Percentiles rank a stretch among this genome's conserved stretches.
Conservation (phyloP, 2,113 vertebrate species). For the Anoplopoma fimbria region DNA sequence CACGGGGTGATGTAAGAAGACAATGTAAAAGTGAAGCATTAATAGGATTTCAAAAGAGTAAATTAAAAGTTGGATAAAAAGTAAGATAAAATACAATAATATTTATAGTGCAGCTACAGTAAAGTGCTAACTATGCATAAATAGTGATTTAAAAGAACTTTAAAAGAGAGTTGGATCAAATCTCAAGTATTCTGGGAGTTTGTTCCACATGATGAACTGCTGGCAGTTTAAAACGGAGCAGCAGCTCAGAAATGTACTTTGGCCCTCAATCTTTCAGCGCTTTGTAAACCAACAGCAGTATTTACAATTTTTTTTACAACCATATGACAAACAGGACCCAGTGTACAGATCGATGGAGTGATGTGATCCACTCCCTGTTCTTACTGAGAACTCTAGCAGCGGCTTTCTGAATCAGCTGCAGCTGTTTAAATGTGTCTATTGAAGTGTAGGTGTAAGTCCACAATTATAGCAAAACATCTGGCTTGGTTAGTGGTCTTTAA, state of each 20-base stretch:
- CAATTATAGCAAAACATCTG: neutral
- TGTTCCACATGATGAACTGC: neutral
- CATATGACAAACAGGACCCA: neutral
- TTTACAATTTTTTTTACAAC: neutral
- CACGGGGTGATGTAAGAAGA: neutral
- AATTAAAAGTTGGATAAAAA: neutral
- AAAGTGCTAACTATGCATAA: neutral
- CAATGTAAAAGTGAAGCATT: neutral
- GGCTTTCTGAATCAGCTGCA: neutral
- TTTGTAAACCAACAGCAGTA: neutral
- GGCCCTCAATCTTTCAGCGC: neutral
- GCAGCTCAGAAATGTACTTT: neutral
- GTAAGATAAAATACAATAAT: neutral
- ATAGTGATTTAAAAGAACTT: neutral
- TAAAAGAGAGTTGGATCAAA: neutral
- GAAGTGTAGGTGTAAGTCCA: neutral
- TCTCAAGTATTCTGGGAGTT: neutral
- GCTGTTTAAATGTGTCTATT: neutral
- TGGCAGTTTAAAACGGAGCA: neutral
- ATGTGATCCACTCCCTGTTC: neutral
- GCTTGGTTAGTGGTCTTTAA: neutral
- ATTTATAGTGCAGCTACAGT: neutral
- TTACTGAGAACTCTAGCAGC: neutral
- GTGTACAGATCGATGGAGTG: neutral
- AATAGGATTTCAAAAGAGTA: neutral